Percentiles rank a stretch among this genome's conserved stretches.
phyloP scores from a whole-genome alignment of 1,140 invertebrate species.

The Drosophila kohkoa region DNA sequence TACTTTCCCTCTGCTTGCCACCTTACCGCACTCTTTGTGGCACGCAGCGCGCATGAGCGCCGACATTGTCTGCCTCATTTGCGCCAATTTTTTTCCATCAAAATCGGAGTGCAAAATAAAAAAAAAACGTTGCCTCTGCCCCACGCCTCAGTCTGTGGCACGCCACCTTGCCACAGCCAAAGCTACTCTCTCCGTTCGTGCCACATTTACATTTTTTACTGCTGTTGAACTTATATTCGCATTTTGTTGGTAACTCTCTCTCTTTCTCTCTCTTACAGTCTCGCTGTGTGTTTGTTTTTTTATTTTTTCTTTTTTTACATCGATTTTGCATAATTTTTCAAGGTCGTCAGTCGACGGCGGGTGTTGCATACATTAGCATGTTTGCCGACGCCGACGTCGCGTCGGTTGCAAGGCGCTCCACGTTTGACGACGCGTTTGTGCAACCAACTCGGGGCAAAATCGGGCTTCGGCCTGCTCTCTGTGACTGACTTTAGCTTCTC shows the following conservation, averaged over 20 bases:
- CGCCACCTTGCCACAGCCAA: neutral
- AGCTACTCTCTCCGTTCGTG: constrained; percentile 48
- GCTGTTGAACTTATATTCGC: constrained; percentile 81
- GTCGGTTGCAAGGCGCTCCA: constrained; percentile 34
- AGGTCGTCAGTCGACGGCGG: constrained; percentile 76
- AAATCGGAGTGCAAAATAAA: constrained; percentile 60
- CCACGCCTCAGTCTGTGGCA: constrained; percentile 29
- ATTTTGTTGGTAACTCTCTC: constrained; percentile 55
- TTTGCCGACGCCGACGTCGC: constrained; percentile 49
- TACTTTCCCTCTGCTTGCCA: neutral
- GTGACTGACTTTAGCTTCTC: neutral
- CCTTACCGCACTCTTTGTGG: neutral
- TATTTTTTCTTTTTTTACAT: constrained; percentile 72
- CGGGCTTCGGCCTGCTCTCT: neutral
- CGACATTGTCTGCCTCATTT: constrained; percentile 82
- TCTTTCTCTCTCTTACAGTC: neutral
- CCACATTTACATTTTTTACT: constrained; percentile 79
- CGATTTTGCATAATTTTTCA: constrained; percentile 84
- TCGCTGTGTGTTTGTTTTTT: constrained; percentile 49
- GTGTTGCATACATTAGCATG: constrained; percentile 83
- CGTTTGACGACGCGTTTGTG: constrained; percentile 48
- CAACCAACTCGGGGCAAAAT: constrained; percentile 49
- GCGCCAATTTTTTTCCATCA: constrained; percentile 81
- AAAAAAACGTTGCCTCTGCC: constrained; percentile 33
- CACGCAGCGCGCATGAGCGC: constrained; percentile 72